phyloP scores from a whole-genome alignment of 2,113 vertebrate species.

The Motacilla tschutschensis region DNA sequence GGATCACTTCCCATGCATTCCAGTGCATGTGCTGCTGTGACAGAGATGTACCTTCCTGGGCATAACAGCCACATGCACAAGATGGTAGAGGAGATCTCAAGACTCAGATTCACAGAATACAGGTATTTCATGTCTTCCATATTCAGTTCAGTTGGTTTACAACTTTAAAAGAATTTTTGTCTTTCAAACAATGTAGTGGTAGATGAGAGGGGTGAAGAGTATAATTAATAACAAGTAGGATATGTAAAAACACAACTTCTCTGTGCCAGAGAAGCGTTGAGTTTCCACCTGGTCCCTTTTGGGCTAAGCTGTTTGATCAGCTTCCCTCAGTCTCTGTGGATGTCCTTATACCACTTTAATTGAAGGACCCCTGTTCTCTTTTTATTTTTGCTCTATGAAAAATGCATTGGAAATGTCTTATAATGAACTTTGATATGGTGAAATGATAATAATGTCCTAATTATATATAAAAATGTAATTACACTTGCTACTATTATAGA shows the following conservation, averaged over 20 bases:
- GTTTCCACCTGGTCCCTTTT: slow-evolving; percentile 81
- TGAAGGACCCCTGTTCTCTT: slow-evolving; percentile 82
- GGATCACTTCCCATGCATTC: background rate
- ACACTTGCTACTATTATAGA: slow-evolving; percentile 84
- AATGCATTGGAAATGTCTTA: slow-evolving; percentile 82
- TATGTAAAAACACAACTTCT: slow-evolving; percentile 57
- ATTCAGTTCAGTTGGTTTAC: background rate
- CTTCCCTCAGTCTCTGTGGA: slow-evolving; percentile 77
- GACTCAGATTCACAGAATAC: background rate
- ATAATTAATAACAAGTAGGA: slow-evolving; percentile 67
- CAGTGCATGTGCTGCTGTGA: background rate
- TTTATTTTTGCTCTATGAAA: slow-evolving; percentile 84
- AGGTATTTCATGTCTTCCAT: background rate
- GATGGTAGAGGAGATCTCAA: background rate
- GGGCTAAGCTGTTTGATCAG: slow-evolving; percentile 83
- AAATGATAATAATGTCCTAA: slow-evolving; percentile 88
- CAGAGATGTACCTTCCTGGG: background rate
- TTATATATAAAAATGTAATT: slow-evolving; percentile 87
- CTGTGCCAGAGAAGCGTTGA: slow-evolving; percentile 66
- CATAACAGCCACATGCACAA: background rate
- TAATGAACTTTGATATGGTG: slow-evolving; percentile 86
- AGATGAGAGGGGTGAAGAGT: slow-evolving; percentile 25
- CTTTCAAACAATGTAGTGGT: slow-evolving; percentile 40
- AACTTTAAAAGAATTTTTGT: slow-evolving; percentile 25
- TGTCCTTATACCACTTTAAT: slow-evolving; percentile 81